Evolutionary conservation across 2,888 invertebrate species (phyloP).

Genomic region (Lathronympha strigana): DNA sequence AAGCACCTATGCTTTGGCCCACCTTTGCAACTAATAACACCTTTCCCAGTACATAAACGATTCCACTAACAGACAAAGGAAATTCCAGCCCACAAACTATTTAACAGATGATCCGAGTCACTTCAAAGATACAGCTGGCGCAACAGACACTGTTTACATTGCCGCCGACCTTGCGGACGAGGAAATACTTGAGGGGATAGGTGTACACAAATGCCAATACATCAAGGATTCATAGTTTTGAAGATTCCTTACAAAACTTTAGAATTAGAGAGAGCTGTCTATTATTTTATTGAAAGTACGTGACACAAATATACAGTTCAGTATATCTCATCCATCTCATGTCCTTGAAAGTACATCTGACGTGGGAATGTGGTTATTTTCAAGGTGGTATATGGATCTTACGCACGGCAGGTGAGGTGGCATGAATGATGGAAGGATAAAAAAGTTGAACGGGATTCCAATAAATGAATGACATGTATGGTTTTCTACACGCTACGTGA

Average conservation of each 20-base stretch:
- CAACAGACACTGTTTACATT: constrained; percentile 36
- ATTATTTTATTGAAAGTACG: too few species aligned
- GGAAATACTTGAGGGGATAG: constrained; percentile 23
- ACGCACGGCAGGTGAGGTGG: not conserved
- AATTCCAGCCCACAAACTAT: constrained; percentile 31
- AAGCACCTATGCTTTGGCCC: not conserved
- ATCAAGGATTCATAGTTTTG: not conserved
- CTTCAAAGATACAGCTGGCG: constrained; percentile 39
- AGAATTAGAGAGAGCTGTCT: too few species aligned
- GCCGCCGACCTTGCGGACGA: constrained; percentile 23
- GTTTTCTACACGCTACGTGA: too few species aligned
- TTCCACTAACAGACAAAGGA: constrained; percentile 21
- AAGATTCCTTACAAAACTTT: too few species aligned
- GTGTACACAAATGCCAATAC: not conserved
- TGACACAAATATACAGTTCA: too few species aligned
- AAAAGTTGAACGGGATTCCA: constrained; percentile 3
- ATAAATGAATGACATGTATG: not conserved
- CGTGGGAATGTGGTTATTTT: constrained; percentile 16
- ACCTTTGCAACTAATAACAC: not conserved
- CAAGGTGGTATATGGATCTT: constrained; percentile 22
- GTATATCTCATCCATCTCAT: too few species aligned
- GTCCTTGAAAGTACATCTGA: not conserved
- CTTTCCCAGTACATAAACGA: constrained; percentile 8
- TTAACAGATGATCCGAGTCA: constrained; percentile 14
- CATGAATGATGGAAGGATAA: not conserved